phyloP scores from a whole-genome alignment of 2,113 vertebrate genomes.

The Ammospiza caudacuta region DNA sequence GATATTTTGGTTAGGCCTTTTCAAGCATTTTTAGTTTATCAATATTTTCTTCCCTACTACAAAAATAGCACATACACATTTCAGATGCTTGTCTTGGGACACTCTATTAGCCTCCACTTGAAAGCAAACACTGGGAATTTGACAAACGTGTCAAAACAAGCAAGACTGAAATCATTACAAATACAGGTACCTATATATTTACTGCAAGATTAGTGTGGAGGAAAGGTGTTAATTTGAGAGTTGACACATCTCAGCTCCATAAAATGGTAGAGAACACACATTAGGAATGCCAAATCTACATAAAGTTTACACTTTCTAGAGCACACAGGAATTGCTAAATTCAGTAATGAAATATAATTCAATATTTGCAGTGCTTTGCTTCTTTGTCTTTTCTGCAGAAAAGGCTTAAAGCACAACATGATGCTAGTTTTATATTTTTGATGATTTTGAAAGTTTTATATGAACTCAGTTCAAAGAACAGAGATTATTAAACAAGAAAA shows the following conservation, averaged over 20 bases:
- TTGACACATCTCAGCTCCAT: not conserved
- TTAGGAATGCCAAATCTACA: not conserved
- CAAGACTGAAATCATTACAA: not conserved
- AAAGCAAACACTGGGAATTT: not conserved
- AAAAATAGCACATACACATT: not conserved
- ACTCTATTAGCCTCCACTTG: not conserved
- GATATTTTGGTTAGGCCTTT: not conserved
- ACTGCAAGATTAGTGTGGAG: not conserved
- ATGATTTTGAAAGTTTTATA: not conserved
- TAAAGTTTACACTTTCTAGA: not conserved
- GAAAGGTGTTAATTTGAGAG: not conserved
- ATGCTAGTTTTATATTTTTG: not conserved
- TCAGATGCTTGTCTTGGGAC: not conserved
- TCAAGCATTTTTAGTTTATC: not conserved
- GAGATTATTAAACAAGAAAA: not conserved
- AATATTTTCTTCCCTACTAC: not conserved
- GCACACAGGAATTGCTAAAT: not conserved
- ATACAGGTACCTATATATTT: not conserved
- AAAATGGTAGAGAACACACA: not conserved
- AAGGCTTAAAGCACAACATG: not conserved
- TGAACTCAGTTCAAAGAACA: not conserved
- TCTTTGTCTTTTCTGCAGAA: not conserved
- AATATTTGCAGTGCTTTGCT: not conserved
- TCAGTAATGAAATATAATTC: not conserved
- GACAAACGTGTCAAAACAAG: not conserved